phyloP scores from a whole-genome alignment of 2,797 vertebrate genomes.

The Borostomias antarcticus region DNA sequence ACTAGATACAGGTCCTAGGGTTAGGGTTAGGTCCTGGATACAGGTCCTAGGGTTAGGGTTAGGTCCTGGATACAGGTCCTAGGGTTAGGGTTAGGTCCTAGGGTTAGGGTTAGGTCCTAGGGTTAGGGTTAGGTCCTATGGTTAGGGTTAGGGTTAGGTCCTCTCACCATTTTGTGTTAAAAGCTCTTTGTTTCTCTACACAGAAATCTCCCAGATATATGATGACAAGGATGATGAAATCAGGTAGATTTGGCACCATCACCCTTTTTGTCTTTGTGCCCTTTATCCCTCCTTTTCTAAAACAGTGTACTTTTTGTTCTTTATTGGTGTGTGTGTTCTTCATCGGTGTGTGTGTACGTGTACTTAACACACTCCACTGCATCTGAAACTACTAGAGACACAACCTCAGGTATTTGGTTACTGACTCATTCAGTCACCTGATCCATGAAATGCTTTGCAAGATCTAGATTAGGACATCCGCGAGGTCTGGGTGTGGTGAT shows the following conservation, averaged over 20 bases:
- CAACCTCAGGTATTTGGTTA: constrained; percentile 4
- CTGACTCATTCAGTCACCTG: neutral
- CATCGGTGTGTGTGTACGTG: neutral
- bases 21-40: too few relatives aligned
- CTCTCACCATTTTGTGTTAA: neutral
- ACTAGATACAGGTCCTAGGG: too few relatives aligned
- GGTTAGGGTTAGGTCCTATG: too few relatives aligned
- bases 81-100: too few relatives aligned
- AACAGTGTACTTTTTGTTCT: neutral
- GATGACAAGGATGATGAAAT: constrained; percentile 31
- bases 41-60: too few relatives aligned
- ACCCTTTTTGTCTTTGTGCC: neutral
- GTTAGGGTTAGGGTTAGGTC: neutral
- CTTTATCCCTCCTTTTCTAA: neutral
- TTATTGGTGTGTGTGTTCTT: neutral
- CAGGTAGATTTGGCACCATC: constrained; percentile 43
- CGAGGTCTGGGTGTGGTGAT: neutral
- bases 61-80: too few relatives aligned
- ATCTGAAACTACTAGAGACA: neutral
- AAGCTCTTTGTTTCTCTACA: constrained; percentile 4
- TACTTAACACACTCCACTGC: neutral
- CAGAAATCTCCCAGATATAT: constrained; percentile 47
- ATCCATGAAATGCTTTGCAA: neutral
- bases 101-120: too few relatives aligned
- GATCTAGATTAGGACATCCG: neutral